Evolutionary conservation across 2,113 vertebrate species (phyloP).

Genomic region (Onychorhynchus coronatus): DNA sequence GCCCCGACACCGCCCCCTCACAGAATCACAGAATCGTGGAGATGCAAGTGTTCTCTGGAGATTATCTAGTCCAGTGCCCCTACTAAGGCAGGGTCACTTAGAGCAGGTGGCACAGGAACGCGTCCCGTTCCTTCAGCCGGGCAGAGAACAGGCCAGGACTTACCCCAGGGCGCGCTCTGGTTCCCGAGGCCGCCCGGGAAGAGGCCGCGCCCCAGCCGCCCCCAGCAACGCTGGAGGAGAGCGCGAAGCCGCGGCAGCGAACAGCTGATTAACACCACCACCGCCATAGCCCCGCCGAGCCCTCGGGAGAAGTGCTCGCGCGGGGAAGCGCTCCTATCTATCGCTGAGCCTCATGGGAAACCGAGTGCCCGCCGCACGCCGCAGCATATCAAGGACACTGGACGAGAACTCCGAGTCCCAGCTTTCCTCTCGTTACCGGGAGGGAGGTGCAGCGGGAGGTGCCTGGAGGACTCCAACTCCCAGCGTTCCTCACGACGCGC

Average conservation of each 20-base stretch:
- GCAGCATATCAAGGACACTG: fast-evolving
- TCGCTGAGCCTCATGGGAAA: neutral
- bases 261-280: fast-evolving
- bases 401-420: neutral
- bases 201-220: neutral
- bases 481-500: neutral
- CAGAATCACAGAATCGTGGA: neutral
- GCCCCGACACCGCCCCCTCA: neutral
- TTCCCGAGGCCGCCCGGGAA: neutral
- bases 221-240: slow-evolving; percentile 33
- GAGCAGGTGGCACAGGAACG: neutral
- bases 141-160: neutral
- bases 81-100: neutral
- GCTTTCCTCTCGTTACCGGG: fast-evolving
- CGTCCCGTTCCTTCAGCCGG: neutral
- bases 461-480: neutral
- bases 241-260: neutral
- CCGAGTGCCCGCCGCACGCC: fast-evolving
- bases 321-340: no score
- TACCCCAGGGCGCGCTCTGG: neutral
- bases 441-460: fast-evolving
- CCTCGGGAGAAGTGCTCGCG: fast-evolving
- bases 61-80: neutral
- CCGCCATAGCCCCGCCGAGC: neutral
- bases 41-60: neutral